Evolutionary conservation across 2,113 vertebrate species (phyloP), one percentile per base, ranked within the genome.

Genomic region (Apeltes quadracus): DNA sequence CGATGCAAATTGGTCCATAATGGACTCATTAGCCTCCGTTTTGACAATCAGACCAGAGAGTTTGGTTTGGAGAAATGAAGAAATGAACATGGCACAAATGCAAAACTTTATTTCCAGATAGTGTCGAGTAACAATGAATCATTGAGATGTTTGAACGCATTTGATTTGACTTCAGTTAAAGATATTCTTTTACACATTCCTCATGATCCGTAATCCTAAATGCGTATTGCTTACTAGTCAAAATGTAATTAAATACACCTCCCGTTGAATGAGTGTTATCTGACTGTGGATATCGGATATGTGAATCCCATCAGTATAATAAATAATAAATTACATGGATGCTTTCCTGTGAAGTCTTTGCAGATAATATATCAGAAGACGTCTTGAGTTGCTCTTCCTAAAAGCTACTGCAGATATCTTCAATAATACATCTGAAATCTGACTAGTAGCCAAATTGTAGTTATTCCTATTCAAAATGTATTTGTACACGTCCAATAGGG

Each of bases 11-110:
- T 5, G 32, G 7, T 34, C 32, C 22, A 65, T 43, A 63, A 75
- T 46, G 44, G 7, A 22, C 77, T 79, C 41, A 3, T 11, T 41
- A 69, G 61, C 20, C 57, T 55, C 22, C 27, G 39, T 15, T 66
- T 65, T 3, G 5, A 59, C 15, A 20, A 64, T 48, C 63, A 15
- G 10, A 50, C 50, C 69, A 71, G 73, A 74, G 9, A 25, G 3
- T 34, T 11, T 48, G 15, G 34, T 50, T 36, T 6, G 32, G 0
- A 56, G n/a, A n/a, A n/a, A n/a, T n/a, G n/a, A n/a, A 22, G 48
- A 22, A 16, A 70, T 27, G 25, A 4, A 51, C 32, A 25, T 22
- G 7, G 11, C 9, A 51, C 48, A 50, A 48, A 16, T 8, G 32
- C 22, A 36, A 4, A 51, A 22, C 15, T 36, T 43, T 6, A 16